phyloP scores from a whole-genome alignment of 2,113 vertebrate species.

The Sigmodon hispidus region DNA sequence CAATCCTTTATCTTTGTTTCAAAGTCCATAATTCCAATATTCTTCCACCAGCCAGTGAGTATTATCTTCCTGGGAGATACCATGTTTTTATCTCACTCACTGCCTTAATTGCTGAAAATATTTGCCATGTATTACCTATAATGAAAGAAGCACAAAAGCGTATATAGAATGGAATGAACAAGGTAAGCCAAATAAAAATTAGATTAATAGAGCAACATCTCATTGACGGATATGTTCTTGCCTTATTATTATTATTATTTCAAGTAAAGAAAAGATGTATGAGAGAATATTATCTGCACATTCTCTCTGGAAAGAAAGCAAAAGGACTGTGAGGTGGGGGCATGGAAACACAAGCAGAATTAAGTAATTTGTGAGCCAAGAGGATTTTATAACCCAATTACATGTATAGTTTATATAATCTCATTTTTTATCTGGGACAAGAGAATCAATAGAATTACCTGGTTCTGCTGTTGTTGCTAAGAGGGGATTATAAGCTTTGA shows the following conservation, averaged over 20 bases:
- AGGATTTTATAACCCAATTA: conserved; percentile 26
- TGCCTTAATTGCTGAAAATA: not conserved
- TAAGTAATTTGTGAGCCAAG: conserved; percentile 23
- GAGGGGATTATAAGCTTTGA: not conserved
- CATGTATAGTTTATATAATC: conserved; percentile 17
- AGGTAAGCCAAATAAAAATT: not conserved
- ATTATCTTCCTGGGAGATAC: not conserved
- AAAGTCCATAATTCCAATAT: not conserved
- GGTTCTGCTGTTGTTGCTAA: conserved; percentile 22
- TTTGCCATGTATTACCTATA: not conserved
- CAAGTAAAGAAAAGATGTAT: not conserved
- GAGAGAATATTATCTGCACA: not conserved
- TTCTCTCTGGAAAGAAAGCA: conserved; percentile 9
- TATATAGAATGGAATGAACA: not conserved
- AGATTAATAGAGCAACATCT: not conserved
- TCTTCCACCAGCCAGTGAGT: not conserved
- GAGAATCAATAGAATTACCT: conserved; percentile 1
- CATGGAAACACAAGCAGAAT: not conserved
- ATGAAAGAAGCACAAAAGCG: conserved; percentile 8
- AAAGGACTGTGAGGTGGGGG: not conserved
- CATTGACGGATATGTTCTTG: not conserved
- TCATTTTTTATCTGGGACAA: conserved; percentile 43
- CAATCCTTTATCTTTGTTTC: not conserved
- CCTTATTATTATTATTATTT: conserved; percentile 53
- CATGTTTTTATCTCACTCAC: not conserved